Evolutionary conservation across 2,113 vertebrate species (phyloP).

Genomic region (Strix uralensis): DNA sequence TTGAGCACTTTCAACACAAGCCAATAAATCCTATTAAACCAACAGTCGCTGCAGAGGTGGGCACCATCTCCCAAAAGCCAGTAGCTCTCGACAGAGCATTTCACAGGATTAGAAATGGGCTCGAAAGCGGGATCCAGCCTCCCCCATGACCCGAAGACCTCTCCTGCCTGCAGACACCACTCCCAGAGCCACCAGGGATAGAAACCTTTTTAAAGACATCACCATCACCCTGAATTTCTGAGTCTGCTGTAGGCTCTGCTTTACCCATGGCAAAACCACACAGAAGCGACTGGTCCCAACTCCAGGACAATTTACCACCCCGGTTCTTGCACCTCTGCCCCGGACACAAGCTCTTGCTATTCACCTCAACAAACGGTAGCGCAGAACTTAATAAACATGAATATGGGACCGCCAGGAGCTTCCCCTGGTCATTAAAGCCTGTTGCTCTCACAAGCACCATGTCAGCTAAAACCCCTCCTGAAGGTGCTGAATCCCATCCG

Average conservation of each 20-base stretch:
- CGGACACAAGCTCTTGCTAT: neutral
- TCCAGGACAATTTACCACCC: neutral
- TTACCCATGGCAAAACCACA: neutral
- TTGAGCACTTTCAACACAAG: neutral
- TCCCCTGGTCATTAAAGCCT: neutral
- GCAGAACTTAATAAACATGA: neutral
- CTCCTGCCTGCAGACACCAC: neutral
- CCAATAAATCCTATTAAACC: neutral
- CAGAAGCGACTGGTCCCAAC: neutral
- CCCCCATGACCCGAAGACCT: neutral
- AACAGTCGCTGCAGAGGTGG: neutral
- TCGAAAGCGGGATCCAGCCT: neutral
- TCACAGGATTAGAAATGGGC: neutral
- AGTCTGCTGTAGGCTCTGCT: neutral
- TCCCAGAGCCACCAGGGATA: neutral
- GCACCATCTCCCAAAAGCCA: neutral
- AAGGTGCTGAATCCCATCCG: neutral
- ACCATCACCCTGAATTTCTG: neutral
- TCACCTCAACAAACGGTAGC: neutral
- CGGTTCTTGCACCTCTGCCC: rapidly evolving
- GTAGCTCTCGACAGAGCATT: neutral
- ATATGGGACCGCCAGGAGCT: neutral
- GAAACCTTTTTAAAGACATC: neutral
- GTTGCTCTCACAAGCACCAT: neutral
- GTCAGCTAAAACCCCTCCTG: neutral